These are phyloP conservation scores for Rosalia funebris DNA, from an alignment of 2,888 invertebrate genomes.

Conservation along the genomic window DNA sequence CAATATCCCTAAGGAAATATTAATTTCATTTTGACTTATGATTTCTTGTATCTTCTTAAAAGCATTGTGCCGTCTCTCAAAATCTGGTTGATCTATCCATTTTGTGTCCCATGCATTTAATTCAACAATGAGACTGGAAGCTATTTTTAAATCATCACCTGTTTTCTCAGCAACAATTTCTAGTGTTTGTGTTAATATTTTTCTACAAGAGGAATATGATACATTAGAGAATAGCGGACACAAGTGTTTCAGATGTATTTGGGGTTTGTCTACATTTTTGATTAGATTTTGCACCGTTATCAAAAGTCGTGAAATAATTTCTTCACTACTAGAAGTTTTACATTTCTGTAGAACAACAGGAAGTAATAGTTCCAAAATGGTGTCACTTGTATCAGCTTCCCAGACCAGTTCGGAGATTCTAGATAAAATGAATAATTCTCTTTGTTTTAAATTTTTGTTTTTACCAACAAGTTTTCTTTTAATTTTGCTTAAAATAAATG, in stretches of 20 bases:
- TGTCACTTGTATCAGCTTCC: constrained; percentile 74
- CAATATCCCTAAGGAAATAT: constrained; percentile 74
- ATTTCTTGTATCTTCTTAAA: constrained; percentile 76
- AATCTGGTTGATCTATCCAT: constrained; percentile 96
- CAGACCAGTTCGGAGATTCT: constrained; percentile 80
- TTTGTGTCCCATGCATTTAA: constrained; percentile 89
- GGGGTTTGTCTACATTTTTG: constrained; percentile 73
- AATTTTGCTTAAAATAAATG: constrained; percentile 75
- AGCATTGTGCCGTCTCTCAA: constrained; percentile 80
- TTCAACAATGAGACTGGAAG: constrained; percentile 70
- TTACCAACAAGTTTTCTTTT: constrained; percentile 73
- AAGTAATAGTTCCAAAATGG: constrained; percentile 74
- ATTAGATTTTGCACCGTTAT: constrained; percentile 80
- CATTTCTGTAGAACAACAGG: constrained; percentile 78
- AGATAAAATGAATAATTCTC: constrained; percentile 79
- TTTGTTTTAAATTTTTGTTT: constrained; percentile 71
- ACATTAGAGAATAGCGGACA: constrained; percentile 79
- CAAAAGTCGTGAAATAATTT: constrained; percentile 75
- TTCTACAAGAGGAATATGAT: constrained; percentile 72
- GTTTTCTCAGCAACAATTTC: constrained; percentile 68
- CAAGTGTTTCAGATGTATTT: constrained; percentile 74
- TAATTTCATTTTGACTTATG: constrained; percentile 66
- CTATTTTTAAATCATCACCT: constrained; percentile 60
- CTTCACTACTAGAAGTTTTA: constrained; percentile 71
- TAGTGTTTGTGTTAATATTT: constrained; percentile 73